Evolutionary conservation across 64 coral and sea anemone species (phyloP).

Genomic region (Anthopleura sola): DNA sequence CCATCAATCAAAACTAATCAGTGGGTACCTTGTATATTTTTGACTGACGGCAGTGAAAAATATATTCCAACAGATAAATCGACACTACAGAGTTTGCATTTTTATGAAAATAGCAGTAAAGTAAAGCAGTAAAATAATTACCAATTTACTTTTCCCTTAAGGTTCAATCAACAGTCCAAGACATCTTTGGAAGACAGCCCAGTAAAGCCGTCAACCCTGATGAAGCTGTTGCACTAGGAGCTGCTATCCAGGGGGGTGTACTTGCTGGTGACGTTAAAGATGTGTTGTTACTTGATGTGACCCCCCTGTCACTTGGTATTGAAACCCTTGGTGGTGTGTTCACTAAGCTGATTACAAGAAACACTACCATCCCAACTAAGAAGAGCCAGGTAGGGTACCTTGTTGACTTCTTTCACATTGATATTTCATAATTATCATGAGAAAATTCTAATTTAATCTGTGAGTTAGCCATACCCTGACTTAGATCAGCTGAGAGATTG

Average conservation of each 20-base stretch:
- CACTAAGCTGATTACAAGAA: slow-evolving; percentile 87
- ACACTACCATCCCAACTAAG: slow-evolving; percentile 89
- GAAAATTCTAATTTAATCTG: neutral
- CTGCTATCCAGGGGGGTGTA: slow-evolving; percentile 93
- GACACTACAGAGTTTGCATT: neutral
- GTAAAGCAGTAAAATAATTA: neutral
- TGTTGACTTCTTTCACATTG: no score
- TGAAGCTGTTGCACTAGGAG: slow-evolving; percentile 89
- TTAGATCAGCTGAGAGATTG: no score
- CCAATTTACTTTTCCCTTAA: neutral
- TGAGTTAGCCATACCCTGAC: no score
- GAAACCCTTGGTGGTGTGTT: slow-evolving; percentile 93
- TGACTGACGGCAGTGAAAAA: no score
- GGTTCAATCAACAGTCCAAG: slow-evolving; percentile 79
- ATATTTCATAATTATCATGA: no score
- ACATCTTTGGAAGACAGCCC: slow-evolving; percentile 75
- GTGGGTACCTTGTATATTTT: no score
- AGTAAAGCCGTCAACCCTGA: slow-evolving; percentile 94
- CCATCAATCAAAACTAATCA: no score
- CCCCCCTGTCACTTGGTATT: slow-evolving; percentile 91
- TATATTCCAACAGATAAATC: no score
- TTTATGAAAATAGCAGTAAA: neutral
- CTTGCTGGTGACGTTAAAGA: slow-evolving; percentile 95
- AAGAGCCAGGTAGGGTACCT: slow-evolving; percentile 69
- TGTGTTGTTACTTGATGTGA: slow-evolving; percentile 89